phyloP scores from a whole-genome alignment of 2,888 invertebrate genomes.

The Notodonta ziczac region DNA sequence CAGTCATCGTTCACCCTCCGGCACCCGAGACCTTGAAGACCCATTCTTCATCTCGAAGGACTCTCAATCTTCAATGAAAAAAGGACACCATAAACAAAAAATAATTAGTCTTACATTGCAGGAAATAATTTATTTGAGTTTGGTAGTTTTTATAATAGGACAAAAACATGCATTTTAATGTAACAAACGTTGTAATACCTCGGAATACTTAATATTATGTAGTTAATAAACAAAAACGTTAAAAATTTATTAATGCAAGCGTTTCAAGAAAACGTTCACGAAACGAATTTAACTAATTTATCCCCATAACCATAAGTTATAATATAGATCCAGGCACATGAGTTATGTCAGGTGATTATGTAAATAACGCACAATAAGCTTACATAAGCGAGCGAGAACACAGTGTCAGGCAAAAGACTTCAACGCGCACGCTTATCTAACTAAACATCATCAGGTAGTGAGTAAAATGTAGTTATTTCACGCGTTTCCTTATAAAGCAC shows the following conservation, averaged over 20 bases:
- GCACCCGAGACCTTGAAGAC: not conserved
- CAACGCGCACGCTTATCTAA: slow-evolving; percentile 50
- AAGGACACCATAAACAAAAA: not conserved
- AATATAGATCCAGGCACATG: slow-evolving; percentile 21
- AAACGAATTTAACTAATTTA: slow-evolving; percentile 9
- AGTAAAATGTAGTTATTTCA: slow-evolving; percentile 31
- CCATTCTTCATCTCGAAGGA: not conserved
- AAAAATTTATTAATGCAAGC: slow-evolving; percentile 20
- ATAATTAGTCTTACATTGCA: not conserved
- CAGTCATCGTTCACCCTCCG: slow-evolving; percentile 56
- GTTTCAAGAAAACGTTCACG: slow-evolving; percentile 20
- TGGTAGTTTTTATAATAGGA: not conserved
- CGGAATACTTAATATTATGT: too few relatives aligned
- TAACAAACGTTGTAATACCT: not conserved
- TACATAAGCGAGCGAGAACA: slow-evolving; percentile 28
- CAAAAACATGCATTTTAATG: not conserved
- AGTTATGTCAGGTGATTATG: slow-evolving; percentile 31
- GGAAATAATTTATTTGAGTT: not conserved
- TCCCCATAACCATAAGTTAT: slow-evolving; percentile 24
- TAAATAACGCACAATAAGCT: slow-evolving; percentile 36
- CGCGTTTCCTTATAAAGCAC: slow-evolving; percentile 46
- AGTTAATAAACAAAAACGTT: slow-evolving; percentile 13
- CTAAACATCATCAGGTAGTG: slow-evolving; percentile 37
- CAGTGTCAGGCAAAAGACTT: slow-evolving; percentile 50
- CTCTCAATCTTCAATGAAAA: not conserved